Conservation (phyloP, 2,888 invertebrate species). For the Matsumyia berberina region DNA sequence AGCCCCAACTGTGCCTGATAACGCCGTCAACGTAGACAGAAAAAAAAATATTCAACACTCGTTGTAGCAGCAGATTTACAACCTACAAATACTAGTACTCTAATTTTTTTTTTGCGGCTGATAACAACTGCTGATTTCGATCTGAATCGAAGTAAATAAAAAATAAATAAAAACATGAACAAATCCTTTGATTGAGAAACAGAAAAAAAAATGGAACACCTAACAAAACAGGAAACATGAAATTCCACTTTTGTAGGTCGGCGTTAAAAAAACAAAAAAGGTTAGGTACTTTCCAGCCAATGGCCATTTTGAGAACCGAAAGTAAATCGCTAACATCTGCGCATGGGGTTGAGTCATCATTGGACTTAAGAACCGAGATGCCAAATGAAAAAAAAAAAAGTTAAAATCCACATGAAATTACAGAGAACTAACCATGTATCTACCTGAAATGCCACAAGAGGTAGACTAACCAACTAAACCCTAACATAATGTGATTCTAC, state of each 20-base stretch:
- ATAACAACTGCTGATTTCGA: conserved; percentile 18
- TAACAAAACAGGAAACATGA: conserved; percentile 35
- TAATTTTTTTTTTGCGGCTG: conserved; percentile 30
- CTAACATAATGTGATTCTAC: background rate
- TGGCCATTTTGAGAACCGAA: background rate
- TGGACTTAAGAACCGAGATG: background rate
- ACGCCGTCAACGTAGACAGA: conserved; percentile 4
- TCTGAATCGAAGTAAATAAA: background rate
- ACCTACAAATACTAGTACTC: conserved; percentile 11
- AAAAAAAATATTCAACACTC: no score
- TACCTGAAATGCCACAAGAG: background rate
- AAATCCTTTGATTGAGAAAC: conserved; percentile 9
- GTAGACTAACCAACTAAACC: background rate
- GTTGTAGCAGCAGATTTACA: conserved; percentile 4
- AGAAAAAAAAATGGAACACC: background rate
- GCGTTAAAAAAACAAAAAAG: background rate
- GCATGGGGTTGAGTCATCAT: conserved; percentile 27
- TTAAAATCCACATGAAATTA: background rate
- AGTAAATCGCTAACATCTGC: conserved; percentile 33
- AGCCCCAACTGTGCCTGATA: conserved; percentile 2
- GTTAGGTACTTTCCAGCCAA: no score
- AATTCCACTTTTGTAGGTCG: conserved; percentile 34
- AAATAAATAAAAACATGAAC: background rate
- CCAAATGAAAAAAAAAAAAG: background rate
- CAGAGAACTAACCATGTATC: background rate